Conservation (phyloP, 2,797 vertebrate genomes). For the Rhinichthys osculus region DNA sequence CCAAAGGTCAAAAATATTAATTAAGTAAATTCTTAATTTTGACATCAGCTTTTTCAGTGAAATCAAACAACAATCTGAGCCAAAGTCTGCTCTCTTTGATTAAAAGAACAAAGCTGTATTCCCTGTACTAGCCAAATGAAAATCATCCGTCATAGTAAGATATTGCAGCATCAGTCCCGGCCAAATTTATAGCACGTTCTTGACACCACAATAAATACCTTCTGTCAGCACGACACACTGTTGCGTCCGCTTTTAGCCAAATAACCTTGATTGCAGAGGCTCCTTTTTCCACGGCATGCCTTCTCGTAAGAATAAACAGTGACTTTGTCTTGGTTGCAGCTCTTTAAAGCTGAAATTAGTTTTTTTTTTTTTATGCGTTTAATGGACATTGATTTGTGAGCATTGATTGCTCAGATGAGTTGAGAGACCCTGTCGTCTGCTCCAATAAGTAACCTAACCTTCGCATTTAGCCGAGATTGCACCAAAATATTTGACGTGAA, state of each 20-base stretch:
- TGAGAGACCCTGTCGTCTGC: slow-evolving; percentile 12
- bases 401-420: slow-evolving; percentile 40
- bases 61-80: slow-evolving; percentile 44
- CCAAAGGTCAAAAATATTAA: not conserved
- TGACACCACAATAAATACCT: slow-evolving; percentile 78
- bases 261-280: slow-evolving; percentile 76
- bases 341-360: slow-evolving; percentile 30
- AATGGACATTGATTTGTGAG: slow-evolving; percentile 45
- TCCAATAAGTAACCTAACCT: slow-evolving; percentile 18
- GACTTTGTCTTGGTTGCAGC: slow-evolving; percentile 9
- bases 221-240: slow-evolving; percentile 71
- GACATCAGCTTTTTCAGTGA: slow-evolving; percentile 38
- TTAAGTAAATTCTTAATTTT: not conserved
- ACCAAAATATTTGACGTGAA: not conserved
- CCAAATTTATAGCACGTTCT: slow-evolving; percentile 77
- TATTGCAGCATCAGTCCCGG: slow-evolving; percentile 77
- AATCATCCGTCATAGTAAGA: slow-evolving; percentile 78
- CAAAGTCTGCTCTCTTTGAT: slow-evolving; percentile 69
- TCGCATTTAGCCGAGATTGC: slow-evolving; percentile 32
- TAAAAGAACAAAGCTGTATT: slow-evolving; percentile 72
- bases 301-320: slow-evolving; percentile 24
- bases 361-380: slow-evolving; percentile 36
- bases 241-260: slow-evolving; percentile 74
- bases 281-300: slow-evolving; percentile 48
- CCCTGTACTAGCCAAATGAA: slow-evolving; percentile 67